Base-by-base conservation (phyloP, 1,140 invertebrate species). In the Homarus americanus region DNA sequence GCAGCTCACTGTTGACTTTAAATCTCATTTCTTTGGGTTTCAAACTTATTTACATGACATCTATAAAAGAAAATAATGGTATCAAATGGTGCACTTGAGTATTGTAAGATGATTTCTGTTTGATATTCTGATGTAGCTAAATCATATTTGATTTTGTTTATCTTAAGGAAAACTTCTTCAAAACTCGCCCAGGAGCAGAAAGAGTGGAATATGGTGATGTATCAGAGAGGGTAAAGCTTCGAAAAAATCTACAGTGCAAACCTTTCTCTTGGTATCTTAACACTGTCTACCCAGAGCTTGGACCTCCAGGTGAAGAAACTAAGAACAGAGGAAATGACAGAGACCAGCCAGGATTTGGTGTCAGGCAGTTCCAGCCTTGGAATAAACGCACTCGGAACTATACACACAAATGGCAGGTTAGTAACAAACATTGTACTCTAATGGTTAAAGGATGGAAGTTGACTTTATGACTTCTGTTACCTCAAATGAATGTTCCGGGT, bases 221-320 rank as follows among this genome's bases (percentile, higher is more conserved):
- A 24, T 95, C 96, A 0, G 96, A 97, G 0, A 95, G 98, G 88
- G 85, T 96, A 5, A 94, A 95, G 75, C 94, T 99, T 15, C 94
- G 98, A 3, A 94, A 97, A 87, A 94, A 94, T 38, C 94, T 99
- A 0, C 95, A 97, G 4, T 99, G 99, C 94, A 96, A 98, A 91
- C 95, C 96, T 84, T 99, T 99, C 94, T 95, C 96, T 53, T 99
- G 99, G 99, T 99, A 99, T 93, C 94, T 99, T 91, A 96, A 98
- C 76, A 97, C 97, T 93, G 95, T 99, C 7, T 99, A 98, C 94
- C 98, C 98, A 0, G 97, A 98, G 94, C 93, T 98, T 78, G 95
- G 95, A 63, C 20, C n/a, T 38, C 87, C 87, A 40, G 79, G 75
- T 9, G 87, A 82, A n/a, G 87, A 82, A 73, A 82, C 34, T 32